phyloP scores from a whole-genome alignment of 1,140 invertebrate genomes.

The Lucilia sericata region DNA sequence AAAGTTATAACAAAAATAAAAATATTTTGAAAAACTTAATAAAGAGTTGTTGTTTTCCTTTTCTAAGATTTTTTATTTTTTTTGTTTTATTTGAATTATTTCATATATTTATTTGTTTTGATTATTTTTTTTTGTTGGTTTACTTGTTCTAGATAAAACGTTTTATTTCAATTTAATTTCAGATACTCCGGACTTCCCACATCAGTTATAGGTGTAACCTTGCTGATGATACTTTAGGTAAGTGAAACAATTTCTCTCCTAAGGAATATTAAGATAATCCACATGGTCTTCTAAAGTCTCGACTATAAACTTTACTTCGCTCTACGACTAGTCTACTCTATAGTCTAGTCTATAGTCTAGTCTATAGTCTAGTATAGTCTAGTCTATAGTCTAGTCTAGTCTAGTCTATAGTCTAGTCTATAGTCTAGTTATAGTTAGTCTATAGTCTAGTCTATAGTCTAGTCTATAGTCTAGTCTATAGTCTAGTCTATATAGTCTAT shows the following conservation, averaged over 20 bases:
- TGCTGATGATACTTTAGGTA: slow-evolving; percentile 37
- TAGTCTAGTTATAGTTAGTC: no score
- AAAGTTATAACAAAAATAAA: background rate
- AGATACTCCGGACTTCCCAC: slow-evolving; percentile 9
- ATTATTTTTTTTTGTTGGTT: background rate
- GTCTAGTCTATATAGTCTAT: no score
- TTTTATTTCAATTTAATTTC: background rate
- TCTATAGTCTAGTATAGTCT: no score
- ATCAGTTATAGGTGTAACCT: slow-evolving; percentile 32
- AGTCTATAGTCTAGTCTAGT: no score
- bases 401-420: no score
- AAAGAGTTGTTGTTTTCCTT: background rate
- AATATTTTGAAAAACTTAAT: background rate
- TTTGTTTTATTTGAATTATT: slow-evolving; percentile 5
- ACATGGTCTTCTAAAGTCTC: no score
- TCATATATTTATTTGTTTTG: background rate
- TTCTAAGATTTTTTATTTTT: background rate
- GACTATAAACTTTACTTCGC: no score
- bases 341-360: no score
- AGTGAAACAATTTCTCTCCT: background rate
- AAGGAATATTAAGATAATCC: no score
- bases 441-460: no score
- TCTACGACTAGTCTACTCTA: no score
- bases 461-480: no score
- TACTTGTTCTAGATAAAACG: background rate